Evolutionary conservation across 2,797 vertebrate genomes (phyloP), one percentile per base, ranked within the genome.

Genomic region (Sciaenops ocellatus): DNA sequence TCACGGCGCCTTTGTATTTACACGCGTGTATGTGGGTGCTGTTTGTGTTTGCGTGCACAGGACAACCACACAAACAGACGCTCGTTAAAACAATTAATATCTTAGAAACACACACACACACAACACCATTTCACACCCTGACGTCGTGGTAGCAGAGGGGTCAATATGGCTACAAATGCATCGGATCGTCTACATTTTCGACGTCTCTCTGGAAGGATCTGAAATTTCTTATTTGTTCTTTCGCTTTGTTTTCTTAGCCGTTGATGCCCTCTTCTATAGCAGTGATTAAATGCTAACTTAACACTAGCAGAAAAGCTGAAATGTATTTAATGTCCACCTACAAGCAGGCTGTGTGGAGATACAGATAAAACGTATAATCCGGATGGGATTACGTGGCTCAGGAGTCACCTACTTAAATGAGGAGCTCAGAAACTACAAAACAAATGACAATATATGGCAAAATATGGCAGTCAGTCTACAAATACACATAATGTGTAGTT

Each of bases 1-100:
- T 59, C 74, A 66, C 59, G 17, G 26, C 74, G 50, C 54, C 72
- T 63, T 38, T 17, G 9, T 86, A 84, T 88, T 83, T 88, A 89
- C 85, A 87, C 18, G 11, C 57, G 63, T 90, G 78, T 80, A 20
- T 30, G 72, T 64, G 1, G 4, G 41, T 66, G 47, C 34, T 20
- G 34, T 41, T 63, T 51, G 66, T 26, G 44, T 84, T 69, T 74
- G 79, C 62, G 72, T 76, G 74, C 72, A 81, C 69, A 54, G 59
- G 66, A 81, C 80, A 68, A 41, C 41, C 81, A 30, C 64, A 76
- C 79, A 72, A 69, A 86, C 79, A 8, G 73, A 82, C 60, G 13
- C 59, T 74, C 52, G 15, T 52, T 9, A 61, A 60, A 81, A 89
- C 57, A 71, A 68, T 22, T 68, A 69, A 54, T 51, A 66, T 24